Evolutionary conservation across 2,797 vertebrate genomes (phyloP).

Genomic region (Pipistrellus pygmaeus): DNA sequence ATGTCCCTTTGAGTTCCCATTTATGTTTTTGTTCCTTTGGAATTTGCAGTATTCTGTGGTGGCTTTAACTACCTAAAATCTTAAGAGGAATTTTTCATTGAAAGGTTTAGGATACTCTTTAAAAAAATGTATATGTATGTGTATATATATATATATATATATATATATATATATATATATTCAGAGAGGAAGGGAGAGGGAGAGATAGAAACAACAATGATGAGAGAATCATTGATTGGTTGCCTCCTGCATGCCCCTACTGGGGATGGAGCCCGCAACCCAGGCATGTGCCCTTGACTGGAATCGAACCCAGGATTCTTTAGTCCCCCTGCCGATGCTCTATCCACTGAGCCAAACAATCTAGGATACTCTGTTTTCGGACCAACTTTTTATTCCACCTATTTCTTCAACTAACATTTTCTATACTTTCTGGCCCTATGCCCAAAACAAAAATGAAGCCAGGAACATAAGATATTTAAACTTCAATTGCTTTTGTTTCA

Average conservation of each 20-base stretch:
- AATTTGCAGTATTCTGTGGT: neutral
- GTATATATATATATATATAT: too few species aligned
- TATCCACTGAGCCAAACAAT: too few species aligned
- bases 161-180: too few species aligned
- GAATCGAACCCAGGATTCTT: too few species aligned
- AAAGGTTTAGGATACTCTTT: neutral
- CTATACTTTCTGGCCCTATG: neutral
- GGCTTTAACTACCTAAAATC: neutral
- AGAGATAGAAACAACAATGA: too few species aligned
- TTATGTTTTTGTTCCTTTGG: conserved; percentile 8
- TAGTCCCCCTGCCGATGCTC: too few species aligned
- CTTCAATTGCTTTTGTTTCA: conserved; percentile 19
- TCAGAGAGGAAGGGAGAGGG: too few species aligned
- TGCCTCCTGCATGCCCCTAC: too few species aligned
- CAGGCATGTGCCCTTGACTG: too few species aligned
- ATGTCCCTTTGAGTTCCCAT: neutral
- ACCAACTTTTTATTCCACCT: conserved; percentile 34
- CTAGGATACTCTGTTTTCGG: neutral
- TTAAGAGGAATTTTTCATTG: conserved; percentile 1
- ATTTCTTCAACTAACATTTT: neutral
- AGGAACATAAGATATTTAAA: conserved; percentile 4
- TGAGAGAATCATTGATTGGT: too few species aligned
- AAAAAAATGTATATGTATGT: too few species aligned
- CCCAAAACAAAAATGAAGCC: neutral
- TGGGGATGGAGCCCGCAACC: too few species aligned